phyloP scores from a whole-genome alignment of 2,888 invertebrate genomes.

The Mongoloraphidia duomilia region DNA sequence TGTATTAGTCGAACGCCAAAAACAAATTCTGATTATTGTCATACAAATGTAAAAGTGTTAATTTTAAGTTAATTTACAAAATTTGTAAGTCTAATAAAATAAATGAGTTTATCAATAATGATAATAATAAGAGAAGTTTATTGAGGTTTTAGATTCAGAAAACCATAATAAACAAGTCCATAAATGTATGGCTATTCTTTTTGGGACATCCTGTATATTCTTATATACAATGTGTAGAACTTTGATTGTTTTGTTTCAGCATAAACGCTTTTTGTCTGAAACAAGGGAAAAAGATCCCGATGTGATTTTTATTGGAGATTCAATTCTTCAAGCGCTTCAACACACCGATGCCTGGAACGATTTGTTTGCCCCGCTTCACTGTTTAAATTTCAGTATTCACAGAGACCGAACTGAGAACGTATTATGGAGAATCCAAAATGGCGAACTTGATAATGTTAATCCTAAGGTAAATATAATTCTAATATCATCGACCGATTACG shows the following conservation, averaged over 20 bases:
- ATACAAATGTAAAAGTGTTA: too few species aligned
- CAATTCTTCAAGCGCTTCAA: constrained; percentile 66
- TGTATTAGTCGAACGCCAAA: too few species aligned
- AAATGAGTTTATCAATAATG: too few species aligned
- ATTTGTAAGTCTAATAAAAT: too few species aligned
- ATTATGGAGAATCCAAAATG: constrained; percentile 79
- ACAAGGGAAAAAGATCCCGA: constrained; percentile 84
- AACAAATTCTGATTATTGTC: too few species aligned
- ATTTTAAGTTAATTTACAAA: too few species aligned
- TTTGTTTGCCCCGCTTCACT: constrained; percentile 81
- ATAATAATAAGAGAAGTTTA: too few species aligned
- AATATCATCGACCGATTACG: too few species aligned
- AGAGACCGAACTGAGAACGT: constrained; percentile 80
- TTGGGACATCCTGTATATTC: constrained; percentile 1
- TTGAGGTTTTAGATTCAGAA: too few species aligned
- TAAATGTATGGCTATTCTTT: too few species aligned
- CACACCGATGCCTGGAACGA: constrained; percentile 81
- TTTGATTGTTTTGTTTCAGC: constrained; percentile 40
- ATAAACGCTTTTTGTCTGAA: constrained; percentile 70
- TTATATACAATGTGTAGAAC: constrained; percentile 14
- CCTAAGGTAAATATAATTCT: constrained; percentile 51
- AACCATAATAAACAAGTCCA: too few species aligned
- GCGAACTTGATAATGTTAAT: constrained; percentile 75
- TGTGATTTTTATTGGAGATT: constrained; percentile 83
- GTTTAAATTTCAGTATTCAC: constrained; percentile 81